Percentiles rank a stretch among this genome's conserved stretches.
Conservation (phyloP, 92 coral and sea anemone genomes). For the Pocillopora grandis region DNA sequence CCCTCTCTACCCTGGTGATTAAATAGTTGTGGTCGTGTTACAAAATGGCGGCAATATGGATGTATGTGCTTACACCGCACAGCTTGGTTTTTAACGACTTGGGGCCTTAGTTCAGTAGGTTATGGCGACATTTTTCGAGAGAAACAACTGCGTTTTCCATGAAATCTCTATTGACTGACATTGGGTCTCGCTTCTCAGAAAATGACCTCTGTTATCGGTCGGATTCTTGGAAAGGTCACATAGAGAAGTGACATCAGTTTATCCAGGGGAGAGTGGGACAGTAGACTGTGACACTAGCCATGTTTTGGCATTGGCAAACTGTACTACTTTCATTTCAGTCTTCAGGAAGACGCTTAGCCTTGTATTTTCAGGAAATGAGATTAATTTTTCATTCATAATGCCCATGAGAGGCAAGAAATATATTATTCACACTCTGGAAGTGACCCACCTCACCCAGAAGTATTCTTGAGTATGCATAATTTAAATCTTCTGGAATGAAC, state of each 20-base stretch:
- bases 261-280: conserved; percentile 1
- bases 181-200: conserved; percentile 1
- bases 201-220: background rate
- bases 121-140: background rate
- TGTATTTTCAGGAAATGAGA: background rate
- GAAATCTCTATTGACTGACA: background rate
- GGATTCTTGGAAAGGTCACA: conserved; percentile 18
- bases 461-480: background rate
- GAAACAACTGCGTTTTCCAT: background rate
- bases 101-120: background rate
- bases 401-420: background rate
- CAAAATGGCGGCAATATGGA: conserved; percentile 15
- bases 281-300: background rate
- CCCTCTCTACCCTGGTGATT: conserved; percentile 11
- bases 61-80: background rate
- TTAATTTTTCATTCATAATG: background rate
- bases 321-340: background rate
- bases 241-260: background rate
- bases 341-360: background rate
- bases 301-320: background rate
- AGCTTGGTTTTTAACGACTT: background rate
- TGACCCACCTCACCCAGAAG: conserved; percentile 1
- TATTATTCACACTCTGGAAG: background rate
- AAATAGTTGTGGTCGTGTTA: background rate
- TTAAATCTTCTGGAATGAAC: background rate